Conservation (phyloP, 2,888 invertebrate species). For the Meteorus colon region DNA sequence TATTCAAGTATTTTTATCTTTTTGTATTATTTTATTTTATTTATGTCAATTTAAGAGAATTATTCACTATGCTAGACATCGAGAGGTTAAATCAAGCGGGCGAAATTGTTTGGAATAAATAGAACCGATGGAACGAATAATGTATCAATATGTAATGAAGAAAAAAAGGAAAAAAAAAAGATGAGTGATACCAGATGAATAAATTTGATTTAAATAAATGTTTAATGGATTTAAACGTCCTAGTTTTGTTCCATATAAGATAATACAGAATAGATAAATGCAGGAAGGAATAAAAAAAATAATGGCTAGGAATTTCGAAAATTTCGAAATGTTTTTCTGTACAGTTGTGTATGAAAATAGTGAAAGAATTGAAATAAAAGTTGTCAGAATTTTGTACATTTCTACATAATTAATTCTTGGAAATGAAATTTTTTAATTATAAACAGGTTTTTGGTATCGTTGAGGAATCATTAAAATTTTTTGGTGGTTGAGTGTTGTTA, state of each 20-base stretch:
- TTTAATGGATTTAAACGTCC: slow-evolving; percentile 34
- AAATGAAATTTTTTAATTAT: neutral
- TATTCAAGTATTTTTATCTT: neutral
- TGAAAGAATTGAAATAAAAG: no score
- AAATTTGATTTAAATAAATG: slow-evolving; percentile 32
- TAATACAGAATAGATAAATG: neutral
- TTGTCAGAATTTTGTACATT: no score
- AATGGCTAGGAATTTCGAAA: neutral
- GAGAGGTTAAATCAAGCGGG: slow-evolving; percentile 10
- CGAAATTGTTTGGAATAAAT: slow-evolving; percentile 33
- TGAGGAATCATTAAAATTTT: neutral
- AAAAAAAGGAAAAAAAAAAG: slow-evolving; percentile 2
- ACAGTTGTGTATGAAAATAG: no score
- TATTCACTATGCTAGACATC: slow-evolving; percentile 35
- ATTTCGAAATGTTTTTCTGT: no score
- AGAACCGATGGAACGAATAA: slow-evolving; percentile 22
- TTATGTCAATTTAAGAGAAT: slow-evolving; percentile 8
- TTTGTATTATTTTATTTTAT: neutral
- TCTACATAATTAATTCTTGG: no score
- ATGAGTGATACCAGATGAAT: slow-evolving; percentile 7
- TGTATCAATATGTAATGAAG: neutral
- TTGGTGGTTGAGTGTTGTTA: neutral
- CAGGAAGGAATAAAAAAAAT: slow-evolving; percentile 14
- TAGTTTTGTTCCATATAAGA: slow-evolving; percentile 20
- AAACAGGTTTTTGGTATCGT: neutral